Evolutionary conservation across 2,888 invertebrate species (phyloP).

Genomic region (Iphiclides podalirius): DNA sequence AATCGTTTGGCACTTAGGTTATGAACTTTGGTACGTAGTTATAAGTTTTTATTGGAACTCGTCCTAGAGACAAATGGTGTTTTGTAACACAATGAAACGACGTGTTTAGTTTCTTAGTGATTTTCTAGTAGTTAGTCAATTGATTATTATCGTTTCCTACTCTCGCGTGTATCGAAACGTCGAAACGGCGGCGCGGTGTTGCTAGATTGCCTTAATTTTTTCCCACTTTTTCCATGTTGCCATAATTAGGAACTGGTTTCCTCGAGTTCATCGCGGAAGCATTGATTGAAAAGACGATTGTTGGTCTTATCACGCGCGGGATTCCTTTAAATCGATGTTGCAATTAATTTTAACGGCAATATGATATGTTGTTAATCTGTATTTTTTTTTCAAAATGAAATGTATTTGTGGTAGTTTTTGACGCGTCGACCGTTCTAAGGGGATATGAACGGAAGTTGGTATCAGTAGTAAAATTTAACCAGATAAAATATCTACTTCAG

Average conservation of each 20-base stretch:
- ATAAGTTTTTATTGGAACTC: slow-evolving; percentile 39
- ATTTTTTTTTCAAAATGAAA: slow-evolving; percentile 10
- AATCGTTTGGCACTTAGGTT: slow-evolving; percentile 60
- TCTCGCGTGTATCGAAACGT: no score
- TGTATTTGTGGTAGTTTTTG: slow-evolving; percentile 23
- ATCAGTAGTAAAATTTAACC: no score
- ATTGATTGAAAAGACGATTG: slow-evolving; percentile 27
- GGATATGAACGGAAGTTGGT: neutral
- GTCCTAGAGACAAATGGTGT: slow-evolving; percentile 34
- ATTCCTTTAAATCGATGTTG: slow-evolving; percentile 12
- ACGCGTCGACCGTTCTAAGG: slow-evolving; percentile 25
- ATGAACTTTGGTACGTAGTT: slow-evolving; percentile 42
- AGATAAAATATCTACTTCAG: no score
- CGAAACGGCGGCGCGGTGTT: slow-evolving; percentile 15
- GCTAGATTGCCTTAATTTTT: slow-evolving; percentile 26
- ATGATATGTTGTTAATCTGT: neutral
- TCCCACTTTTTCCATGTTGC: slow-evolving; percentile 65
- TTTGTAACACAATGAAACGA: slow-evolving; percentile 50
- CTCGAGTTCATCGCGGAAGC: slow-evolving; percentile 47
- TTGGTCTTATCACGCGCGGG: slow-evolving; percentile 6
- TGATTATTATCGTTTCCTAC: slow-evolving; percentile 38
- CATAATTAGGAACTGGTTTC: slow-evolving; percentile 72
- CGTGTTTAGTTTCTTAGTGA: slow-evolving; percentile 49
- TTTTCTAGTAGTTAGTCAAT: slow-evolving; percentile 53
- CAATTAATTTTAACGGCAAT: slow-evolving; percentile 8